phyloP scores from a whole-genome alignment of 1,140 invertebrate genomes.

The Neoseiulus cucumeris region DNA sequence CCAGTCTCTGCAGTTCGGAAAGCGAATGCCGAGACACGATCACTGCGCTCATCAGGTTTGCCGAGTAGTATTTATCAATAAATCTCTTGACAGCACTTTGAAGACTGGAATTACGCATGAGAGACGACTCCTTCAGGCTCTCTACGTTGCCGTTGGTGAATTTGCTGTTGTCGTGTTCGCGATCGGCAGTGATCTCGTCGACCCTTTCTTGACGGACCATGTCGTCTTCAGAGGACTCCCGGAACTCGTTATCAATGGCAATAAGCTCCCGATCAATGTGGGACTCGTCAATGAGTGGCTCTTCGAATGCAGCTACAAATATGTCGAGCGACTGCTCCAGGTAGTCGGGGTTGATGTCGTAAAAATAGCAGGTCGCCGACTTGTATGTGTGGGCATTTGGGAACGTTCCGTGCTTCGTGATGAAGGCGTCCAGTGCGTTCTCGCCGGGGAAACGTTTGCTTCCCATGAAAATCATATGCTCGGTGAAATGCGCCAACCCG shows the following conservation, averaged over 20 bases:
- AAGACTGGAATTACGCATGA: not conserved
- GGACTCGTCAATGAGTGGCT: slow-evolving; percentile 69
- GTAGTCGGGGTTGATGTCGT: not conserved
- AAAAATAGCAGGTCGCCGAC: not conserved
- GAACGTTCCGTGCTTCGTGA: slow-evolving; percentile 20
- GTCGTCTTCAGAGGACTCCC: slow-evolving; percentile 79
- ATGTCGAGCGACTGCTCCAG: slow-evolving; percentile 15
- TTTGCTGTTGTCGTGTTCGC: slow-evolving; percentile 61
- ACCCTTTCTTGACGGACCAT: slow-evolving; percentile 67
- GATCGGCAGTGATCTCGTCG: slow-evolving; percentile 52
- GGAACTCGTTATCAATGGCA: slow-evolving; percentile 86
- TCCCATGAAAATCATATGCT: not conserved
- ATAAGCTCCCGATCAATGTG: slow-evolving; percentile 78
- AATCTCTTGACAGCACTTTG: not conserved
- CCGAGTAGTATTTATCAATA: not conserved
- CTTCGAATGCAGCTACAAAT: slow-evolving; percentile 40
- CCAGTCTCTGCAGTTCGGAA: not conserved
- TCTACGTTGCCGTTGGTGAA: slow-evolving; percentile 56
- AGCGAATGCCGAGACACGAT: not conserved
- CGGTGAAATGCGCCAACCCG: not conserved
- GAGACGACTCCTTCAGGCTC: not conserved
- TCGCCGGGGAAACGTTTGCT: slow-evolving; percentile 26
- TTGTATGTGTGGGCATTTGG: not conserved
- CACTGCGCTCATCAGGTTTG: not conserved
- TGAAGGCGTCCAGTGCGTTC: slow-evolving; percentile 25